phyloP scores from a whole-genome alignment of 2,888 invertebrate genomes.

The Smittia sp. region DNA sequence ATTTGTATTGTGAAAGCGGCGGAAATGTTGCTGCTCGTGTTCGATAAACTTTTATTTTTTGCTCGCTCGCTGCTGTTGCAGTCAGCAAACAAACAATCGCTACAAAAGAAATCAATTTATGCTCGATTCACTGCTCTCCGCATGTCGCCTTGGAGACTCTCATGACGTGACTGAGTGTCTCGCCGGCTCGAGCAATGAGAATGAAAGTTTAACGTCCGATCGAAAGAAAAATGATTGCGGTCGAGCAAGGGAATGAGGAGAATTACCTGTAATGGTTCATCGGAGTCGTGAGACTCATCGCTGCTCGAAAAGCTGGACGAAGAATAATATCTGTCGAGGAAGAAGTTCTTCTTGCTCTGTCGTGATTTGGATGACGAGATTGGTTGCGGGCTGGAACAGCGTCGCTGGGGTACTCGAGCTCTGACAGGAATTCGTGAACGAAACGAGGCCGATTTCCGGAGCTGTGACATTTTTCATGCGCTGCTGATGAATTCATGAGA shows the following conservation, averaged over 20 bases:
- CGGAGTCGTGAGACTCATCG: conserved; percentile 48
- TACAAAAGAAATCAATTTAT: not conserved
- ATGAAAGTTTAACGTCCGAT: not conserved
- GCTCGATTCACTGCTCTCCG: not conserved
- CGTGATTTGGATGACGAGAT: conserved; percentile 32
- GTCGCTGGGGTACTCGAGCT: conserved; percentile 44
- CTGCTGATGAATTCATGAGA: conserved; percentile 13
- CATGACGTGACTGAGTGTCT: not conserved
- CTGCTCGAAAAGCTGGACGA: conserved; percentile 47
- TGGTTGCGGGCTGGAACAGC: conserved; percentile 46
- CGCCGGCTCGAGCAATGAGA: not conserved
- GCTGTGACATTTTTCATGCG: conserved; percentile 45
- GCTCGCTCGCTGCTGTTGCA: not conserved
- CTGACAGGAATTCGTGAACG: conserved; percentile 48
- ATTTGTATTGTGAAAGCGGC: conserved; percentile 1
- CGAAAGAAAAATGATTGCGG: not conserved
- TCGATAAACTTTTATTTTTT: not conserved
- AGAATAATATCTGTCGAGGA: conserved; percentile 44
- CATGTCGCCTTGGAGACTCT: not conserved
- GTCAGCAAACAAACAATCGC: not conserved
- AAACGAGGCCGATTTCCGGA: conserved; percentile 48
- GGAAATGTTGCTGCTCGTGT: conserved; percentile 8
- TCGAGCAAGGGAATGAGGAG: not conserved
- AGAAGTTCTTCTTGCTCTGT: conserved; percentile 31
- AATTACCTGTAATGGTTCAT: conserved; percentile 46